Base-by-base conservation (phyloP, 2,113 vertebrate species). In the Hylia prasina region DNA sequence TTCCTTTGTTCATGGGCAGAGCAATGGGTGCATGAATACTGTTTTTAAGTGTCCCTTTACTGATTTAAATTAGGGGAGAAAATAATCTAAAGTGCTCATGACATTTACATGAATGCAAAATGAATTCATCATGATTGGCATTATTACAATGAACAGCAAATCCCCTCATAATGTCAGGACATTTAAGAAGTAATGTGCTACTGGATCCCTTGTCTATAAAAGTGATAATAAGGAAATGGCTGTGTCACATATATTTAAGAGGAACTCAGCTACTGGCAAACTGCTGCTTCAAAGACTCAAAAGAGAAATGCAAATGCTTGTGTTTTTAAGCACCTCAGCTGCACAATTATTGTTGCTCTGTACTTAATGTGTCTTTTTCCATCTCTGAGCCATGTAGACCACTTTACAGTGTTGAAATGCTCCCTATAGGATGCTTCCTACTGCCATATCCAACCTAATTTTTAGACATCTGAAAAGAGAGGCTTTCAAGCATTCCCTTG, bases 101-200 rank as follows among this genome's bases (percentile, higher is more conserved):
- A 97, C 96, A 96, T 91, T 96, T 96, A 93, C 94, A 79, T 51
- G 44, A 97, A 97, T 77, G 93, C 91, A 94, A 93, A 98, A 97
- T 96, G 35, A 95, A 97, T 93, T 96, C 85, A 86, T 96, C 90
- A 64, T 76, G 80, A 92, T 70, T 72, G 69, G 66, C 23, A 18
- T 86, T 95, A 92, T 94, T 97, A 93, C 82, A 95, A 95, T 39
- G 86, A 97, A 90, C 66, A 94, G 90, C 82, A 97, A 98, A 96
- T 95, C 81, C 66, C 94, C 93, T 95, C 85, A 68, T 96, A 97
- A 96, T 87, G 78, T 81, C 58, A 98, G 93, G 81, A 79, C 73
- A 78, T 96, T 97, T 97, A 93, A 97, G 94, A 87, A 94, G 66
- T 91, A 97, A 96, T 81, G 79, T 87, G 89, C 37, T 96, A 80